Percentiles rank a stretch among this genome's conserved stretches.
Conservation (phyloP, 2,797 vertebrate species). For the Huso huso region DNA sequence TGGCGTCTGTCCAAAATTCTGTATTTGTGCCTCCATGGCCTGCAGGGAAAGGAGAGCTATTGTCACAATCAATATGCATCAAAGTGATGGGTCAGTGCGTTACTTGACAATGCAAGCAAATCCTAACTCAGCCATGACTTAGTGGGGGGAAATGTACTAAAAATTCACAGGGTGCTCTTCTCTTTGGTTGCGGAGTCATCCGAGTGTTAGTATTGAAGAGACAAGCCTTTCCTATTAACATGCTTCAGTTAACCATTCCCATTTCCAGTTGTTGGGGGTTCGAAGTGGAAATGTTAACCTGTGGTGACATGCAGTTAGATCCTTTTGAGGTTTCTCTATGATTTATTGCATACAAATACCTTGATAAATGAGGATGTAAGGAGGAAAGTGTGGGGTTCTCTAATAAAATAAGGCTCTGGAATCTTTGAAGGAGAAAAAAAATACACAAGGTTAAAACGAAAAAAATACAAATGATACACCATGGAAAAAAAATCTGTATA, state of each 20-base stretch:
- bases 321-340: slow-evolving; percentile 37
- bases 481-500: no score
- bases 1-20: slow-evolving; percentile 97
- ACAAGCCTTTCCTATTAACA: slow-evolving; percentile 91
- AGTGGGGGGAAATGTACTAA: slow-evolving; percentile 62
- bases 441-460: no score
- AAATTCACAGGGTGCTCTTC: slow-evolving; percentile 68
- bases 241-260: slow-evolving; percentile 83
- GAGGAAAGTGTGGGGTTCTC: no score
- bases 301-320: slow-evolving; percentile 71
- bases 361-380: no score
- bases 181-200: slow-evolving; percentile 81
- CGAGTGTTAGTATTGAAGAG: slow-evolving; percentile 91
- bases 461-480: no score
- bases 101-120: slow-evolving; percentile 84
- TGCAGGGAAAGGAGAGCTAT: slow-evolving; percentile 66
- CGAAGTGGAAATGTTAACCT: slow-evolving; percentile 75
- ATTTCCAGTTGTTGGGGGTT: slow-evolving; percentile 59
- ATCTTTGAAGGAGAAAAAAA: no score
- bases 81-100: slow-evolving; percentile 85
- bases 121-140: slow-evolving; percentile 78
- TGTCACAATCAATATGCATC: slow-evolving; percentile 86
- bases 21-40: slow-evolving; percentile 95
- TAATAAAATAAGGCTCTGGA: no score
- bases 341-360: no score